Evolutionary conservation across 1,140 invertebrate genomes (phyloP), one percentile per base, ranked within the genome.

Genomic region (Drosophila nasuta): DNA sequence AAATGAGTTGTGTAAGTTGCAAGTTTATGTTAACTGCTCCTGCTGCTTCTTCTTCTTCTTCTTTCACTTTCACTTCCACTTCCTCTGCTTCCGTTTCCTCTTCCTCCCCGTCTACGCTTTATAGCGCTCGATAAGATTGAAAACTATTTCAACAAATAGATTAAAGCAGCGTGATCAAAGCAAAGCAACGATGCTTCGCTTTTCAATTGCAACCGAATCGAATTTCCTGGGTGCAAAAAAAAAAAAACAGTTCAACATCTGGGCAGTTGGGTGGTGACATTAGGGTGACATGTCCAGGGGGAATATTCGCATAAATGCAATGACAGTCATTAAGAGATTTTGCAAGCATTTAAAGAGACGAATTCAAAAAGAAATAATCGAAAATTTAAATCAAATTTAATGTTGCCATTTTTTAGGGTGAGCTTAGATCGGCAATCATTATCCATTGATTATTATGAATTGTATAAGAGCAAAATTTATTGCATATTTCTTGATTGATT

Each of bases 1-100:
- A 88, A 83, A 88, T 88, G 83, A 88, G 74, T 88, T 88, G 83
- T 82, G 77, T 79, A 56, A 69, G 64, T 74, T 86, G 82, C 82
- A 86, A 81, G 68, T 77, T 79, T 68, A 87, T 64, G 76, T 63
- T 57, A 38, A 56, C 51, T 52, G 49, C 28, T 54, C n/a, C 51
- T 35, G 56, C 43, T 46, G 13, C n/a, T n/a, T n/a, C 15, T 20
- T 20, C 60, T 64, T 10, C 25, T 15, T 6, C 46, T 15, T 11
- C 17, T 57, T 17, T 20, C 17, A 0, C 17, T 57, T 20, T 35
- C 35, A 5, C 46, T 13, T 11, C 13, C 5, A 10, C 45, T n/a
- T 6, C 28, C 7, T 51, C 49, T 51, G 45, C 10, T 33, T 30
- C 13, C 11, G 11, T 20, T 49, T 43, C 30, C 30, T 35, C 30